phyloP scores from a whole-genome alignment of 2,113 vertebrate species.

The Notiomystis cincta region DNA sequence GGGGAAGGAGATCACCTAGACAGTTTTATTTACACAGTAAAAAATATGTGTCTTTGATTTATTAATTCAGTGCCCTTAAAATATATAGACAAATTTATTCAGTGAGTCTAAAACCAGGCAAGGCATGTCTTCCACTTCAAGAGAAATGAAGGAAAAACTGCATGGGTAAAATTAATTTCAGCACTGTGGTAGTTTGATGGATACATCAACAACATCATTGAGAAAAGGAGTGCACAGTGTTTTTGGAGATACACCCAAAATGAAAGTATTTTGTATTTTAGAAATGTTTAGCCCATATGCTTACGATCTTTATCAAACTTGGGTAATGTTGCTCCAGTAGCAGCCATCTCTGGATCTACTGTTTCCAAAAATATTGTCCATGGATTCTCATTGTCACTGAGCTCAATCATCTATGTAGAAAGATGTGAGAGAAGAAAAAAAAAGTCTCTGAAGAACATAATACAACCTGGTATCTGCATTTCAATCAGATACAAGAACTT shows the following conservation, averaged over 20 bases:
- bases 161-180: background rate
- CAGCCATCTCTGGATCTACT: constrained; percentile 96
- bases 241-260: background rate
- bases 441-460: background rate
- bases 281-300: constrained; percentile 37
- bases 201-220: rapidly evolving
- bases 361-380: constrained; percentile 99
- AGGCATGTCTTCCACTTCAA: background rate
- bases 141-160: background rate
- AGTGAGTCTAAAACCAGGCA: background rate
- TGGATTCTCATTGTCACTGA: constrained; percentile 98
- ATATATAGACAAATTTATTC: background rate
- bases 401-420: constrained; percentile 90
- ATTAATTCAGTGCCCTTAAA: background rate
- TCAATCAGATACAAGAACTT: background rate
- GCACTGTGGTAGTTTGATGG: background rate
- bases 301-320: constrained; percentile 99
- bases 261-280: background rate
- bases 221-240: background rate
- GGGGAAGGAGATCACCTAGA: background rate
- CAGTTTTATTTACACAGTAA: background rate
- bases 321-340: constrained; percentile 94
- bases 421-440: background rate
- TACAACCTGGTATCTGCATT: background rate
- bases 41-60: background rate